Base-by-base conservation (phyloP, 2,888 invertebrate genomes). In the Enchytraeus crypticus region DNA sequence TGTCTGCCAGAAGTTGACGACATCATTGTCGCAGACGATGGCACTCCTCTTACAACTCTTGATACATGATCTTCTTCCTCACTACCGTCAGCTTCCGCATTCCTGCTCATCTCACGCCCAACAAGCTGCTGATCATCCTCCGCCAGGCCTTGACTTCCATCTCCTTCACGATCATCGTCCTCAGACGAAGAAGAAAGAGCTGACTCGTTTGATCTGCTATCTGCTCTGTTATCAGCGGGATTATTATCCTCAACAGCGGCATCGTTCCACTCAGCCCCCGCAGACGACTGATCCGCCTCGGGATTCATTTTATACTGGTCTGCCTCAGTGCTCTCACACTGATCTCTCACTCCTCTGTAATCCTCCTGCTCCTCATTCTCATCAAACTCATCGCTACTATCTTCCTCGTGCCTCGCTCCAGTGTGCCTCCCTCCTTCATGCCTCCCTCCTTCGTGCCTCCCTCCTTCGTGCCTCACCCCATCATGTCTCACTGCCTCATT, bases 221-320 rank as follows among this genome's bases (percentile, higher is more conserved):
- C n/a, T n/a, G n/a, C n/a, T n/a, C n/a, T n/a, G n/a, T n/a, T n/a
- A n/a, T n/a, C n/a, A n/a, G n/a, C n/a, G n/a, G n/a, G n/a, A n/a
- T n/a, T n/a, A 38, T 38, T 38, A 8, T 38, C 38, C 38, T 38
- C 54, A 5, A 5, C 43, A 14, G 23, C 32, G 18, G 5, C 53
- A 11, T 27, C 53, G 11, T 53, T 30, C 32, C 32, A 29, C 38
- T 23, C 38, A 38, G 33, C 11, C 5, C 33, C 54, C 2, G 54
- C 32, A 5, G 27, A 32, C 4, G 54, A 54, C 47, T 61, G 57
- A 26, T 60, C 63, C 5, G 53, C 57, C 51, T 63, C 63, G 4
- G 59, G 59, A n/a, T 64, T 53, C 64, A 64, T 53, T 27, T 57
- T 57, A 43, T 61, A 62, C 33, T 64, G 64, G 34, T 64, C 64